Evolutionary conservation across 2,888 invertebrate genomes (phyloP), one percentile per base, ranked within the genome.

Genomic region (Nomada ruficornis): DNA sequence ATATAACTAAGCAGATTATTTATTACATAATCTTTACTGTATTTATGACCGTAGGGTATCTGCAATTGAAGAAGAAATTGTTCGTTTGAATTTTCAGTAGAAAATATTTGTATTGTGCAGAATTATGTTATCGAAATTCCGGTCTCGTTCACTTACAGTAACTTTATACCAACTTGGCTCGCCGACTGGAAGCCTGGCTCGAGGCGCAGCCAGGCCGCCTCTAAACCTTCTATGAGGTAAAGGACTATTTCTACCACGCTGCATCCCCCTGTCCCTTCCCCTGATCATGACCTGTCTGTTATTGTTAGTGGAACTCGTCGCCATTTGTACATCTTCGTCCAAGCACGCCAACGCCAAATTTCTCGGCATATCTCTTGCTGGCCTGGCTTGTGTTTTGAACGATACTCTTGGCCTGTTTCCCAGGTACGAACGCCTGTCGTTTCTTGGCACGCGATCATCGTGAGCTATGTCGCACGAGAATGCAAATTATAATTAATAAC

Each of bases 11-110:
- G 90, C 0, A 97, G 93, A 23, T 95, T 94, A 82, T 95, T 95
- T 52, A 96, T 88, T 9, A 97, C 90, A 47, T 95, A 96, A 55
- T 96, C 95, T 92, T 97, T 97, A 10, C 96, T 96, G 93, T 97
- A 97, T 93, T 96, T 97, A 10, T 96, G 96, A 20, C 97, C 97
- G 93, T 95, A 96, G 4, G 96, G 96, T 87, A 97, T 95, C 94
- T 94, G 83, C 2, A 89, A 91, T 13, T 68, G 70, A 62, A 65
- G 71, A 60, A 47, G 0, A 47, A 47, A 47, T 11, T 47, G 47
- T 47, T 47, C 15, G 2, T 13, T 47, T 47, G 54, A 59, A 54
- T 2, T 57, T 47, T 23, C 2, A 2, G 2, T 26, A 13, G 44
- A 44, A 55, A 9, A 11, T n/a, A 26, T 36, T 36, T 3, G 2